Conservation (phyloP, 1,140 invertebrate genomes). For the Hycleus cichorii region DNA sequence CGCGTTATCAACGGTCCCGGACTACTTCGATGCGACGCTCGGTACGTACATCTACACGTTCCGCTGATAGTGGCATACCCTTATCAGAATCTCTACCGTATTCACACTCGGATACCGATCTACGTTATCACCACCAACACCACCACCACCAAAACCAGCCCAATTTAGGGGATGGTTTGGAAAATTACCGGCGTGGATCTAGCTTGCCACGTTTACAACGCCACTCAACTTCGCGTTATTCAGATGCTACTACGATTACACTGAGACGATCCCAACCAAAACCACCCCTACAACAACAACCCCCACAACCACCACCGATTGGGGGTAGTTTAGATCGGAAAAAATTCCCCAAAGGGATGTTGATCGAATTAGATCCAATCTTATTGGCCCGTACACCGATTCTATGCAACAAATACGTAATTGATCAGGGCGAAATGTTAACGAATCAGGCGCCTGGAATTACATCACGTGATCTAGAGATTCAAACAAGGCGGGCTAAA, state of each 20-base stretch:
- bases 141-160: too few relatives aligned
- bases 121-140: conserved; percentile 19
- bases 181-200: conserved; percentile 17
- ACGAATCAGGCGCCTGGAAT: conserved; percentile 22
- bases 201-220: conserved; percentile 32
- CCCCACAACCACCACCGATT: conserved; percentile 3
- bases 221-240: conserved; percentile 39
- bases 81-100: conserved; percentile 38
- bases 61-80: conserved; percentile 51
- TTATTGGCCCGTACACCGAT: conserved; percentile 50
- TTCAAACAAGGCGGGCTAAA: conserved; percentile 21
- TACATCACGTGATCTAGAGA: conserved; percentile 8
- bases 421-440: conserved; percentile 48
- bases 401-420: conserved; percentile 63
- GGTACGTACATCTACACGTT: conserved; percentile 60
- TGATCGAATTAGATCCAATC: conserved; percentile 33
- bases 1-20: conserved; percentile 41
- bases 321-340: conserved; percentile 43
- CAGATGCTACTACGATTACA: conserved; percentile 25
- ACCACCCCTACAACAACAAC: conserved; percentile 18
- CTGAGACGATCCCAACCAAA: conserved; percentile 5
- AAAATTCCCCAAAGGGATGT: conserved; percentile 28
- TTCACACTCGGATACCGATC: conserved; percentile 53
- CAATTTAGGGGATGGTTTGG: background rate
- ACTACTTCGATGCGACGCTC: conserved; percentile 54